Base-by-base conservation (phyloP, 2,797 vertebrate species). In the Sebastes alutus region DNA sequence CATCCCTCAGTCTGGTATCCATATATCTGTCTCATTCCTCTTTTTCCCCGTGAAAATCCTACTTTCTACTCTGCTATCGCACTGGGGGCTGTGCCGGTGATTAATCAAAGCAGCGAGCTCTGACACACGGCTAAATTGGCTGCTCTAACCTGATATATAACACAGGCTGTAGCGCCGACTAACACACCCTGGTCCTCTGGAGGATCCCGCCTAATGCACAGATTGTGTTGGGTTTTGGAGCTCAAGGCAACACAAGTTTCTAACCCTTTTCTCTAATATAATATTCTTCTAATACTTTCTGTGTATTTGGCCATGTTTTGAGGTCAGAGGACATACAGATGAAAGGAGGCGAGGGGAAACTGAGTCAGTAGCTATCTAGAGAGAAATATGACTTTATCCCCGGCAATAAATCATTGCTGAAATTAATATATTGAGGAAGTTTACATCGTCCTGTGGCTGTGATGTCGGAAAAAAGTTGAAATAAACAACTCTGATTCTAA, bases 71-170 rank as follows among this genome's bases (percentile, higher is more conserved):
- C 78, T n/a, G 77, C 88, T 87, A 88, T 92, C 92, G 78, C 85
- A 83, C 85, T 25, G 29, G 76, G 84, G 71, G 82, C 85, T 72
- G 80, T 32, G 84, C 87, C 3, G 87, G 94, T 94, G 93, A 95
- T 95, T 95, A 94, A 95, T 96, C 94, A 95, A 92, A 90, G 89
- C 85, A 61, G 84, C 84, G 42, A 65, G 90, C 84, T 81, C 88
- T 94, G 95, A 95, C 92, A 94, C 80, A 54, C 78, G 78, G 92
- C 87, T 93, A 95, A 94, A 95, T 94, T 94, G 93, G 89, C 91
- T 94, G 86, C 83, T 91, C 91, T 88, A 89, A 93, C 89, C 93
- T 95, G 93, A 96, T 95, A 94, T 95, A 94, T 92, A 94, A 92
- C 92, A 82, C 81, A 78, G 86, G 86, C 87, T 90, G 90, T 78